Conservation (phyloP, 2,113 vertebrate genomes). For the Anas platyrhynchos region DNA sequence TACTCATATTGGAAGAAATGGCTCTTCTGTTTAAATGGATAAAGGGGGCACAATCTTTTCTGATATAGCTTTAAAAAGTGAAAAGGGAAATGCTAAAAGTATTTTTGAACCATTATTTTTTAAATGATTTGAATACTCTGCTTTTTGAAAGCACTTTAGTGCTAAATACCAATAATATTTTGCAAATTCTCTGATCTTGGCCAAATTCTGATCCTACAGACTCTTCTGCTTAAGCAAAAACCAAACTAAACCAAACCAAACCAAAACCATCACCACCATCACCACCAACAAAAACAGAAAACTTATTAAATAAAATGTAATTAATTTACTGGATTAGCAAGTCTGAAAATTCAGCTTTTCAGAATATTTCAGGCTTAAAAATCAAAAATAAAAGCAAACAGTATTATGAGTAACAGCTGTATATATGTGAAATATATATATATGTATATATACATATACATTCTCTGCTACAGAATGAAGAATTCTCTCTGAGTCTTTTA, state of each 20-base stretch:
- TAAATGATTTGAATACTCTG: background rate
- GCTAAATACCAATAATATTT: background rate
- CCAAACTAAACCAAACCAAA: background rate
- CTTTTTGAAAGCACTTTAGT: background rate
- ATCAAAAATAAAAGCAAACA: background rate
- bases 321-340: background rate
- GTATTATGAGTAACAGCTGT: background rate
- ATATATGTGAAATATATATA: background rate
- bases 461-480: background rate
- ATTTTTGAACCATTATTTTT: background rate
- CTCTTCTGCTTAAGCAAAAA: background rate
- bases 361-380: background rate
- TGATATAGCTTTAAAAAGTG: background rate
- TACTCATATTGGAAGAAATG: background rate
- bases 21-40: background rate
- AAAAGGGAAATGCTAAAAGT: background rate
- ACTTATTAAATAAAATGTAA: background rate
- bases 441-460: background rate
- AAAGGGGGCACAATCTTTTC: background rate
- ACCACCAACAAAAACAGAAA: background rate
- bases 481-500: background rate
- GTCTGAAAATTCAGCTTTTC: background rate
- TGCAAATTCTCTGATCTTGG: background rate
- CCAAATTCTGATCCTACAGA: background rate
- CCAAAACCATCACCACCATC: too few relatives aligned